Base-by-base conservation (phyloP, 1,140 invertebrate genomes). In the Aphelinus certus region DNA sequence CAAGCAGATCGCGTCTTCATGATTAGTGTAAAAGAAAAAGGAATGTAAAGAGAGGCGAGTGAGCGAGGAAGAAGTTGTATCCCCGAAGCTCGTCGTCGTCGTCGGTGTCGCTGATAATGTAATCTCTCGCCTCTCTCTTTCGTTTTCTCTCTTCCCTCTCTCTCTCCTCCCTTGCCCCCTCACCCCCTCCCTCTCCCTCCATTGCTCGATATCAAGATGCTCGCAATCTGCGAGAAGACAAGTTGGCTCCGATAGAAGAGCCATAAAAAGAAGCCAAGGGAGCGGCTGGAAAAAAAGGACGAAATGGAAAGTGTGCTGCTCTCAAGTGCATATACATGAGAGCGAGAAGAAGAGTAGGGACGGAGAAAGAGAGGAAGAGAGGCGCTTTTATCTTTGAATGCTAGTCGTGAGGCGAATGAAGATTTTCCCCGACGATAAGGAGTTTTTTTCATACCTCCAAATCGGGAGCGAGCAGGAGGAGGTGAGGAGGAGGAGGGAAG, bases 391-490 rank as follows among this genome's bases (percentile, higher is more conserved):
- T 64, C 68, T 76, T 77, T 76, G 75, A 79, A 83, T 79, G 70
- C 73, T 77, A 81, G 77, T 73, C 72, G 73, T 68, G 73, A 79
- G 73, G 61, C 67, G 68, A 79, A 75, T 55, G 73, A 79, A 83
- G 82, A 83, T 83, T 81, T 79, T 77, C 76, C 75, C 77, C 51
- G 49, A 75, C 76, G 82, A 84, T 83, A 81, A 73, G 62, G 71
- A 80, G 77, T 81, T 84, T 70, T 26, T 83, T 84, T 82, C 82
- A 80, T 83, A 79, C 76, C 80, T 74, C 79, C 71, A 77, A 53
- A 69, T 62, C 77, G 70, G 73, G 71, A 66, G 72, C 66, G 68
- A n/a, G 56, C 49, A 72, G 7, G 51, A 46, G 61, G n/a, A 45
- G 7, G 61, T 7, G 1, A 75, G 67, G 53, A 70, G 48, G 48